Evolutionary conservation across 2,113 vertebrate genomes (phyloP), one percentile per base, ranked within the genome.

Genomic region (Hemichromis elongatus): DNA sequence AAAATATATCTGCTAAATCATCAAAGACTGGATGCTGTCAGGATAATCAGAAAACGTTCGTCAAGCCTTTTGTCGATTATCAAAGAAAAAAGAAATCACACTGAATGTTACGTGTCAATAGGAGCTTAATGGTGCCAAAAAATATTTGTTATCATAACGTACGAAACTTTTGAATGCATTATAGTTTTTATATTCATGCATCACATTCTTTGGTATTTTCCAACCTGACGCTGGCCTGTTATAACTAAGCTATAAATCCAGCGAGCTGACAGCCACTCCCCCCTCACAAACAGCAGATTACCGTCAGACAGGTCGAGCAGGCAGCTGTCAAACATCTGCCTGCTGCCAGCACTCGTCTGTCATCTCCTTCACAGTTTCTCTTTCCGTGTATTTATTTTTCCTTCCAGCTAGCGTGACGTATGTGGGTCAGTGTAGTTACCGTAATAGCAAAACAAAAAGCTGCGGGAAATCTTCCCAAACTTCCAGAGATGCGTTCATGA

Each of bases 321-420:
- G 28, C 19, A 61, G 30, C 16, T 11, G 57, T 35, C 59, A 63
- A 63, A 35, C 57, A 19, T 50, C 16, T 50, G 6, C 7, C 7
- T 4, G 47, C 7, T 50, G 47, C 16, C 47, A 50, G 19, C 2
- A 4, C 50, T 52, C 18, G 8, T 52, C 50, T 52, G 18, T 52
- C 50, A 52, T n/a, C 5, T 9, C 2, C 18, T 63, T 63, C 33
- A 33, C 30, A 37, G 6, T 63, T n/a, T 37, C 11, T 37, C 59
- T n/a, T 12, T 33, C n/a, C 33, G n/a, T 63, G 18, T 10, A 7
- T 63, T n/a, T 35, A 7, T n/a, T 63, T 6, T 63, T 63, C 59
- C 59, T 37, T 63, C 59, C 10, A 63, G 59, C 10, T n/a, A 0
- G 0, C 59, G 0, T n/a, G 30, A 63, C 30, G 6, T 4, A 61